A percentile compares a stretch with the other conserved stretches of the same genome.
Conservation (phyloP, 2,888 invertebrate species). For the Machimus atricapillus region DNA sequence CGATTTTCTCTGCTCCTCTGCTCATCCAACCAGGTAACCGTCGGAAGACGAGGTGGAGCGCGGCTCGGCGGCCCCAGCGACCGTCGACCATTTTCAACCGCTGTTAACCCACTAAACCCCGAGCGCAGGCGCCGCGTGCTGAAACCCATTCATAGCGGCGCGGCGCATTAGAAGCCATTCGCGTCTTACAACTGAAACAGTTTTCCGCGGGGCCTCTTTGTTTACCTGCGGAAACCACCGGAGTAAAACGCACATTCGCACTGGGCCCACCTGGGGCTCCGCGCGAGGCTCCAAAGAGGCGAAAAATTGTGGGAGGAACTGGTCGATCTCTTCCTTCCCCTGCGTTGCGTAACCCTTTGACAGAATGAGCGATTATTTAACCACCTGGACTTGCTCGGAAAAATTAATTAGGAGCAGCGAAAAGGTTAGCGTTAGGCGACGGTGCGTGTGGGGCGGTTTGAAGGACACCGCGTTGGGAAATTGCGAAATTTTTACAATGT, state of each 20-base stretch:
- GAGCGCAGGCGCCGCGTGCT: background rate
- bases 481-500: background rate
- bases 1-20: background rate
- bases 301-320: constrained; percentile 13
- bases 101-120: constrained; percentile 19
- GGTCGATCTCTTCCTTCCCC: background rate
- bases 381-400: background rate
- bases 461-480: constrained; percentile 14
- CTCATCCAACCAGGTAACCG: constrained; percentile 20
- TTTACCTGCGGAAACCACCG: constrained; percentile 10
- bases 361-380: background rate
- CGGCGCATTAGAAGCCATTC: background rate
- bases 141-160: background rate
- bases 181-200: constrained; percentile 9
- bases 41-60: background rate
- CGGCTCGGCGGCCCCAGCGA: background rate
- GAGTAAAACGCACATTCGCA: background rate
- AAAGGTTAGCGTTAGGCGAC: background rate
- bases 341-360: background rate
- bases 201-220: background rate
- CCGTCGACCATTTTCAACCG: background rate
- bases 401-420: constrained; percentile 6
- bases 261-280: background rate
- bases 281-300: background rate
- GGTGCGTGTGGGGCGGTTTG: constrained; percentile 7